Percentiles rank a stretch among this genome's conserved stretches.
phyloP scores from a whole-genome alignment of 2,113 vertebrate genomes.

The Sarotherodon lohbergeri region DNA sequence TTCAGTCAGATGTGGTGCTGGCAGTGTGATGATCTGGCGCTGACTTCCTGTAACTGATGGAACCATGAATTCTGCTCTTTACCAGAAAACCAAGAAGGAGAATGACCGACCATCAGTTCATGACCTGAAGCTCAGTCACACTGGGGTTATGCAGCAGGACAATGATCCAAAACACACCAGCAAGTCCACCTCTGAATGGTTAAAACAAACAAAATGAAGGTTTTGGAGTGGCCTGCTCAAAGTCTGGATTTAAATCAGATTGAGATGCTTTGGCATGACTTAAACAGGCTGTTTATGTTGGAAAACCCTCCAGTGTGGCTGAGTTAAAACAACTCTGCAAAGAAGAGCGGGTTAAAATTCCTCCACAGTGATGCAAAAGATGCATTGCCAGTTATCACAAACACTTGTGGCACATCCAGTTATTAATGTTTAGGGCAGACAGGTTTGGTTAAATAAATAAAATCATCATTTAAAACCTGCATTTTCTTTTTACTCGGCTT shows the following conservation, averaged over 20 bases:
- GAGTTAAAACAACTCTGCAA: background rate
- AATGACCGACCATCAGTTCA: background rate
- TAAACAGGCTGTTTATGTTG: background rate
- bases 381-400: background rate
- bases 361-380: background rate
- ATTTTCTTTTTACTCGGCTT: background rate
- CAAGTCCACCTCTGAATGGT: background rate
- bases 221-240: background rate
- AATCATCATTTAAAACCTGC: background rate
- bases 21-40: background rate
- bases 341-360: background rate
- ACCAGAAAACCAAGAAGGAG: background rate
- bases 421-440: accelerated
- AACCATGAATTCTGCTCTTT: background rate
- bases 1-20: background rate
- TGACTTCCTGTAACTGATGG: background rate
- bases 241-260: background rate
- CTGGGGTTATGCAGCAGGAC: background rate
- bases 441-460: background rate
- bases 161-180: background rate
- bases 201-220: background rate
- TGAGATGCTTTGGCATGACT: background rate
- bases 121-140: background rate
- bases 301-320: background rate
- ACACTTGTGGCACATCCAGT: background rate